These are phyloP conservation scores for Erinaceus europaeus DNA, from an alignment of 2,113 vertebrate genomes.

Conservation along the genomic window DNA sequence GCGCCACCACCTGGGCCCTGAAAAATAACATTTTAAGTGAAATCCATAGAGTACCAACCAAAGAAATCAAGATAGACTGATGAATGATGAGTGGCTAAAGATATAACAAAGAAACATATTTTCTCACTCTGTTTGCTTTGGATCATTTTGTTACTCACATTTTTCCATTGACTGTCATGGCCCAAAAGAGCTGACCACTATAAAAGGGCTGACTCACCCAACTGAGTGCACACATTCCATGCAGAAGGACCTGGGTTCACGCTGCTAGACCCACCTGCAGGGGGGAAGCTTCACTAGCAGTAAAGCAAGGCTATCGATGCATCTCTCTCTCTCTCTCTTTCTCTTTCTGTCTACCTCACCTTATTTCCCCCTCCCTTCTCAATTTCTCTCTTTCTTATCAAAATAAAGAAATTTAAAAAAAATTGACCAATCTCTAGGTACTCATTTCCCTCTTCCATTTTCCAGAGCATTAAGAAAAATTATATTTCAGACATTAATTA, in stretches of 20 bases:
- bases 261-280: too few species aligned
- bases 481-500: not conserved
- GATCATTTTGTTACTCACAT: not conserved
- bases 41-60: not conserved
- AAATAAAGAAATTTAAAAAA: too few species aligned
- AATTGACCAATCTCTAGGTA: not conserved
- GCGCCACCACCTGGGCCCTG: too few species aligned
- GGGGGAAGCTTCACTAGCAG: too few species aligned
- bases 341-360: too few species aligned
- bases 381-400: too few species aligned
- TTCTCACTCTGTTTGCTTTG: not conserved
- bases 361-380: too few species aligned
- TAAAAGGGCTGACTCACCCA: too few species aligned
- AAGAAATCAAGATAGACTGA: not conserved
- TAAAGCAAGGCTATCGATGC: too few species aligned
- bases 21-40: not conserved
- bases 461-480: not conserved
- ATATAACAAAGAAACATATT: not conserved
- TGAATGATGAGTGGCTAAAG: not conserved
- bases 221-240: too few species aligned
- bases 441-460: not conserved
- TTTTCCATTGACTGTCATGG: not conserved
- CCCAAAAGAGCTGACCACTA: not conserved
- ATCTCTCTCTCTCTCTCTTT: too few species aligned
- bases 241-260: too few species aligned